Base-by-base conservation (phyloP, 1,140 invertebrate species). In the Hormaphis cornu region DNA sequence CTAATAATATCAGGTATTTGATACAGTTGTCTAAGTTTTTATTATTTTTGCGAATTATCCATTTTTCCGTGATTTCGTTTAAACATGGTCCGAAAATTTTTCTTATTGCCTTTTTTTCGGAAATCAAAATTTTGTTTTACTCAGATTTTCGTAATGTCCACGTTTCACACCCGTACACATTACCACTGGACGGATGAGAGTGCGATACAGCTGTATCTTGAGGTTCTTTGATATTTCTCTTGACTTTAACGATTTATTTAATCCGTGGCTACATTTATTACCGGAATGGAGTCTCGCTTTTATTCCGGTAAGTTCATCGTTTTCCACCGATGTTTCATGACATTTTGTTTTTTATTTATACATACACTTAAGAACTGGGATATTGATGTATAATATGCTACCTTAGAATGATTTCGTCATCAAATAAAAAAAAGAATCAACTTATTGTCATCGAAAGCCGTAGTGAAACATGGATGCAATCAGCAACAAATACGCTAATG, bases 31-130 rank as follows among this genome's bases (percentile, higher is more conserved):
- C 35, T 22, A 50, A n/a, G 18, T 66, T 12, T 66, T 37, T 6
- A 33, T n/a, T n/a, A n/a, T 66, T 66, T 42, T 66, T 66, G 2
- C 37, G 61, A 40, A 46, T 66, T 66, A 35, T 37, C 61, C 30
- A 44, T 42, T 66, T 37, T 16, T 26, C 10, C 18, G 20, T 28
- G 16, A 44, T 26, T 46, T 44, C 22, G 30, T 69, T 20, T 30
- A 50, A 26, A 48, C 24, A 28, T 30, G 44, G 63, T 14, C 42
- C 63, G 48, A 69, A 69, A 3, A 69, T 69, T 69, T 42, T 22
- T 50, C 63, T 69, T 33, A 50, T 50, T 69, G 50, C 30, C 24
- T 69, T 69, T 69, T 44, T 69, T 69, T 69, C 44, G 18, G 50
- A 50, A 10, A 69, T 69, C 28, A 28, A 22, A 16, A 69, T 20